phyloP scores from a whole-genome alignment of 2,888 invertebrate genomes.

The Cryptocephalus moraei region DNA sequence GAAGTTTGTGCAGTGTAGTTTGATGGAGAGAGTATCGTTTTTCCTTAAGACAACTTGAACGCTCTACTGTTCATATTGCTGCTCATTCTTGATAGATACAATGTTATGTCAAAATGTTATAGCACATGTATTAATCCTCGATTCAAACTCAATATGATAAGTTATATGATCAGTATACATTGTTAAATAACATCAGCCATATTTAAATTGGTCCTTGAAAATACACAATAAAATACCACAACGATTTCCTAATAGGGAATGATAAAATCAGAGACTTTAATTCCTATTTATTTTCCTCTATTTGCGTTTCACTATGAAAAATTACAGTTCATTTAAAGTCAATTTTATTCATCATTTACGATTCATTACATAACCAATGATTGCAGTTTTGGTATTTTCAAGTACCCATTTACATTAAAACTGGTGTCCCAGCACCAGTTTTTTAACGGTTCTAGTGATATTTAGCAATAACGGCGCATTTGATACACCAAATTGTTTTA shows the following conservation, averaged over 20 bases:
- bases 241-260: too few relatives aligned
- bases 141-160: neutral
- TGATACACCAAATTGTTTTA: constrained; percentile 16
- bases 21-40: constrained; percentile 39
- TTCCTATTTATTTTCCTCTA: too few relatives aligned
- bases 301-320: too few relatives aligned
- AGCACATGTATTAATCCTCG: too few relatives aligned
- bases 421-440: constrained; percentile 27
- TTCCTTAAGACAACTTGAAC: constrained; percentile 23
- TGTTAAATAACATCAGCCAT: neutral
- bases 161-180: constrained; percentile 21
- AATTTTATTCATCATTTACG: too few relatives aligned
- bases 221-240: too few relatives aligned
- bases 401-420: constrained; percentile 1
- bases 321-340: too few relatives aligned
- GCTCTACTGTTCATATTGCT: constrained; percentile 32
- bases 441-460: constrained; percentile 10
- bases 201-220: too few relatives aligned
- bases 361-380: too few relatives aligned
- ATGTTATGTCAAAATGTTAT: neutral
- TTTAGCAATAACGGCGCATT: constrained; percentile 9
- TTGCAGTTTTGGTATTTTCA: too few relatives aligned
- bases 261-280: too few relatives aligned
- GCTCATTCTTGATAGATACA: constrained; percentile 7
- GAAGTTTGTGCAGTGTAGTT: constrained; percentile 38